Conservation (phyloP, 1,140 invertebrate species). For the Bombyx mandarina region DNA sequence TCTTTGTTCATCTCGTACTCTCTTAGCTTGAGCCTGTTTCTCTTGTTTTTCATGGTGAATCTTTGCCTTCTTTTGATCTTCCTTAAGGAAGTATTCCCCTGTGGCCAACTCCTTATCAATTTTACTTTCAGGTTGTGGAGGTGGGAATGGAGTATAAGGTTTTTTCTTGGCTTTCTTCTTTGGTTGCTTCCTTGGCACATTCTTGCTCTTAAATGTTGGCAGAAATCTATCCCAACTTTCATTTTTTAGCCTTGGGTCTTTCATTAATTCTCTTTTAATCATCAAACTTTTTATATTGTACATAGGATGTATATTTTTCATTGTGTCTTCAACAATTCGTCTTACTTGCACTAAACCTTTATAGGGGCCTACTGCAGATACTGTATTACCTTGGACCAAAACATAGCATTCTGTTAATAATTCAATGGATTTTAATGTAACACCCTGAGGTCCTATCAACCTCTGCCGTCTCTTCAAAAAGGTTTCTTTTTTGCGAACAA, state of each 20-base stretch:
- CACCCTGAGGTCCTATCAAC: slow-evolving; percentile 96
- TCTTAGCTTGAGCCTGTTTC: slow-evolving; percentile 79
- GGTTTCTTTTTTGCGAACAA: slow-evolving; percentile 93
- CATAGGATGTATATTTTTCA: slow-evolving; percentile 99
- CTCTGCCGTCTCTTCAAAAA: slow-evolving; percentile 97
- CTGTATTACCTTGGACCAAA: slow-evolving; percentile 98
- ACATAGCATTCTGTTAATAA: slow-evolving; percentile 98
- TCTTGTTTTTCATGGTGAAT: slow-evolving; percentile 82
- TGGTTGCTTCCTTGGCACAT: slow-evolving; percentile 90
- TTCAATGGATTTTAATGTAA: slow-evolving; percentile 98
- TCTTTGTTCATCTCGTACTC: slow-evolving; percentile 82
- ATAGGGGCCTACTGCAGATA: slow-evolving; percentile 94
- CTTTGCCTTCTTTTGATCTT: slow-evolving; percentile 83
- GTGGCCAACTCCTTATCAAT: slow-evolving; percentile 94
- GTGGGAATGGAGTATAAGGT: slow-evolving; percentile 98
- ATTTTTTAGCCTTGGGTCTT: slow-evolving; percentile 91
- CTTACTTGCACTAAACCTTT: slow-evolving; percentile 94
- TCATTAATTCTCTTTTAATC: slow-evolving; percentile 96
- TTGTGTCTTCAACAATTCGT: slow-evolving; percentile 95
- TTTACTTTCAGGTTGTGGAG: slow-evolving; percentile 92
- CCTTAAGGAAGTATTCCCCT: slow-evolving; percentile 97
- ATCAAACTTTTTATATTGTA: slow-evolving; percentile 99
- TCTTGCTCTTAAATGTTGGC: slow-evolving; percentile 96
- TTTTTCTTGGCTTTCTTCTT: slow-evolving; percentile 90
- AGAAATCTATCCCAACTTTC: slow-evolving; percentile 98